Conservation (phyloP, 2,113 vertebrate genomes). For the Prinia subflava region DNA sequence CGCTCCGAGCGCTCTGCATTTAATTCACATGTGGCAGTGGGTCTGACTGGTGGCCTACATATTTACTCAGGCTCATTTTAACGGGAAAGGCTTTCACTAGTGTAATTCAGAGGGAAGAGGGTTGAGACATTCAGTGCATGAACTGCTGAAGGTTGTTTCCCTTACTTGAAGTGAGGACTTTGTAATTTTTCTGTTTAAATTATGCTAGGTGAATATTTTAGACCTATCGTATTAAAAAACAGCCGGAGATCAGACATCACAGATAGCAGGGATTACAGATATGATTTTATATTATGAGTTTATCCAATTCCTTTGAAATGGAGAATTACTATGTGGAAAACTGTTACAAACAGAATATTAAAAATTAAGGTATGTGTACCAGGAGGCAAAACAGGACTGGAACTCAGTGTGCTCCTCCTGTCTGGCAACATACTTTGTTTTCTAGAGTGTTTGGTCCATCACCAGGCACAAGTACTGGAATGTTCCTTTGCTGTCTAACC, state of each 20-base stretch:
- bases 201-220: not conserved
- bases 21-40: not conserved
- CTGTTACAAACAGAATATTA: not conserved
- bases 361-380: not conserved
- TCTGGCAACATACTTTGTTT: not conserved
- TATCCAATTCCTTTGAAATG: not conserved
- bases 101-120: not conserved
- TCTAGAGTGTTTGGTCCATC: not conserved
- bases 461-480: not conserved
- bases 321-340: not conserved
- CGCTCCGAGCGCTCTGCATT: not conserved
- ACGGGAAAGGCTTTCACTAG: not conserved
- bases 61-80: not conserved
- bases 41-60: not conserved
- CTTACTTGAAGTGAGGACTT: not conserved
- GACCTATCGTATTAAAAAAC: not conserved
- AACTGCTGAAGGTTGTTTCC: not conserved
- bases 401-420: not conserved
- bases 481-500: accelerated
- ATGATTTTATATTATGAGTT: not conserved
- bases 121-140: not conserved
- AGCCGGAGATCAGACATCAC: not conserved
- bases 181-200: not conserved
- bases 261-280: not conserved
- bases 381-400: not conserved